Conservation (phyloP, 2,797 vertebrate genomes). For the Phrynocephalus vlangalii region DNA sequence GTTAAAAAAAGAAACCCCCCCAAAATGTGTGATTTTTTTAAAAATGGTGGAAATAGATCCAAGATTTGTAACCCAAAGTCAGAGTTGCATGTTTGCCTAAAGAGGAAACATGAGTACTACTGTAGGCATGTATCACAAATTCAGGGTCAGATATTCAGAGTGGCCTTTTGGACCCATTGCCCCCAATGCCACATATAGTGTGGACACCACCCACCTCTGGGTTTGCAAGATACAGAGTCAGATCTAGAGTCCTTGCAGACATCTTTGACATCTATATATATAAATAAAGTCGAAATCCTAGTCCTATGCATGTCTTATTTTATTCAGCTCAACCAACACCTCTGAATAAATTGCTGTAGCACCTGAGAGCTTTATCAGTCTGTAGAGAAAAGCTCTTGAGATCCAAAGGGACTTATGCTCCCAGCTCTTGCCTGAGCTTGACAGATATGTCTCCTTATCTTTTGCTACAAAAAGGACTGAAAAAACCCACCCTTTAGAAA, state of each 20-base stretch:
- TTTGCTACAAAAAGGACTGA: slow-evolving; percentile 11
- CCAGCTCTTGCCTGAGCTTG: slow-evolving; percentile 8
- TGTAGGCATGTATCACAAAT: not conserved
- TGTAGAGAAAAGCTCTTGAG: slow-evolving; percentile 24
- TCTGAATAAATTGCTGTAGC: slow-evolving; percentile 34
- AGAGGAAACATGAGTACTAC: not conserved
- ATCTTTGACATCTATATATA: not conserved
- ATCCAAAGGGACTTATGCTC: slow-evolving; percentile 4
- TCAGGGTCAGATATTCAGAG: too few relatives aligned
- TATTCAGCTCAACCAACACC: slow-evolving; percentile 32
- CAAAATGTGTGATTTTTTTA: not conserved
- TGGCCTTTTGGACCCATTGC: not conserved
- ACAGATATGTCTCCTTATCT: slow-evolving; percentile 5
- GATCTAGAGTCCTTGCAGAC: not conserved
- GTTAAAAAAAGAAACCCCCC: not conserved
- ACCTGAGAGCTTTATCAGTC: slow-evolving; percentile 24
- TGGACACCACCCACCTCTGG: not conserved
- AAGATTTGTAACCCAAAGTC: not conserved
- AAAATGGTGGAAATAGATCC: not conserved
- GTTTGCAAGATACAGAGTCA: not conserved
- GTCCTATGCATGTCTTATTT: slow-evolving; percentile 32
- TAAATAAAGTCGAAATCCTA: not conserved
- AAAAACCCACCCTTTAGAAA: slow-evolving; percentile 19
- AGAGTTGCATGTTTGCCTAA: not conserved
- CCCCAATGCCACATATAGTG: not conserved